Evolutionary conservation across 2,888 invertebrate genomes (phyloP), one percentile per base, ranked within the genome.

Genomic region (Lycocerus yunnanus): DNA sequence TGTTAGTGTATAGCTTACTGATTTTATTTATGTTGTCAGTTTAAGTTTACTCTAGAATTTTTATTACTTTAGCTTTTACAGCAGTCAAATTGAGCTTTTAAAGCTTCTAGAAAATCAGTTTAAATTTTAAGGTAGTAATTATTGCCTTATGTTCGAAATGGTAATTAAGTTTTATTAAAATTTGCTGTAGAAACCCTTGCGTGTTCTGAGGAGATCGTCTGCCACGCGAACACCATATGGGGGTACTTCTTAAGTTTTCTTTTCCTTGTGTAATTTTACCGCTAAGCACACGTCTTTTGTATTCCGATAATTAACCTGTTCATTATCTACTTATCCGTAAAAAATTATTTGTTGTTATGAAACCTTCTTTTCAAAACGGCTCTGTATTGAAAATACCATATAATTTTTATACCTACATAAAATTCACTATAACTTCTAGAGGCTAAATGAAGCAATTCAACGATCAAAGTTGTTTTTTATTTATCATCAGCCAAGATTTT

Each of bases 211-310:
- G 63, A 66, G 66, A 68, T 67, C 67, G 77, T 74, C 68, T 70
- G 77, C 74, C 76, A 77, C 75, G 74, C 78, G 78, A 77, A 68
- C 77, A 70, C 74, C 78, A 78, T 78, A 76, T 77, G 78, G 78
- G 72, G 66, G 72, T 69, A 68, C 70, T 73, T 72, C 72, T 72
- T 76, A 70, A 69, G 68, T 66, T 66, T 68, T 60, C 43, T 67
- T 58, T 73, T 73, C 71, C 65, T 76, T 71, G 60, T 66, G 73
- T 66, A 71, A 60, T 76, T 76, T 58, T 74, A 71, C 75, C 74
- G 78, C 58, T 73, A 69, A 77, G 80, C 80, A 79, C 80, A 77
- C 77, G 80, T 77, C 76, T 76, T 79, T 76, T 77, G 66, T 78
- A 70, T 73, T 74, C 59, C 72, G 75, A 72, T 80, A 80, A 80